Conservation (phyloP, 2,797 vertebrate genomes). For the Chaenodraco wilsoni region DNA sequence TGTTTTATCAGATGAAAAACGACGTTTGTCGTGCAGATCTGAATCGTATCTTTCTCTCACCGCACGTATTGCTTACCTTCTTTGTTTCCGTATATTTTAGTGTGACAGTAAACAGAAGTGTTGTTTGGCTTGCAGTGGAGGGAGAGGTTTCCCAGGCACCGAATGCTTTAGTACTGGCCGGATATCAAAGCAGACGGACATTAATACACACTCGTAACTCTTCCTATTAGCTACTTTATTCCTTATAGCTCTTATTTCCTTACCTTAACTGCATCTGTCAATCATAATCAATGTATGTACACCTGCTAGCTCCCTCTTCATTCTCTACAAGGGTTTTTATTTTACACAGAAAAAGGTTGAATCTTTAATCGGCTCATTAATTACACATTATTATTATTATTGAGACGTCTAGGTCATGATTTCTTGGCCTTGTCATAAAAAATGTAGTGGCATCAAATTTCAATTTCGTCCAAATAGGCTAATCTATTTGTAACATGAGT, state of each 20-base stretch:
- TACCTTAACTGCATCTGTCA: not conserved
- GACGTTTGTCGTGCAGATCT: conserved; percentile 40
- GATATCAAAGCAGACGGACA: conserved; percentile 56
- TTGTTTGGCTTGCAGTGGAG: conserved; percentile 45
- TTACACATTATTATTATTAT: no score
- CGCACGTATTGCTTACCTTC: conserved; percentile 64
- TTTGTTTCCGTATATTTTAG: conserved; percentile 70
- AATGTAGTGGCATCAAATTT: no score
- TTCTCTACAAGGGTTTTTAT: not conserved
- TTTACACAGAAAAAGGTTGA: not conserved
- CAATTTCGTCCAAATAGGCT: no score
- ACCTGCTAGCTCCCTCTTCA: not conserved
- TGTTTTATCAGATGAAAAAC: conserved; percentile 28
- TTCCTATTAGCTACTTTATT: not conserved
- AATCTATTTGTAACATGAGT: no score
- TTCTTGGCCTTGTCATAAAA: no score
- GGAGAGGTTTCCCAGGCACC: conserved; percentile 66
- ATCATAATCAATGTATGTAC: not conserved
- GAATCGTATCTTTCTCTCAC: conserved; percentile 40
- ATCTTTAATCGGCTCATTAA: not conserved
- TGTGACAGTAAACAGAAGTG: conserved; percentile 67
- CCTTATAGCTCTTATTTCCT: not conserved
- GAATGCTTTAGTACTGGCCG: conserved; percentile 45
- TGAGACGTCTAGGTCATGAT: no score
- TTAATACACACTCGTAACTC: conserved; percentile 46